These are phyloP conservation scores for Leucoraja ocellata DNA, from an alignment of 2,797 vertebrate species.

Conservation along the genomic window DNA sequence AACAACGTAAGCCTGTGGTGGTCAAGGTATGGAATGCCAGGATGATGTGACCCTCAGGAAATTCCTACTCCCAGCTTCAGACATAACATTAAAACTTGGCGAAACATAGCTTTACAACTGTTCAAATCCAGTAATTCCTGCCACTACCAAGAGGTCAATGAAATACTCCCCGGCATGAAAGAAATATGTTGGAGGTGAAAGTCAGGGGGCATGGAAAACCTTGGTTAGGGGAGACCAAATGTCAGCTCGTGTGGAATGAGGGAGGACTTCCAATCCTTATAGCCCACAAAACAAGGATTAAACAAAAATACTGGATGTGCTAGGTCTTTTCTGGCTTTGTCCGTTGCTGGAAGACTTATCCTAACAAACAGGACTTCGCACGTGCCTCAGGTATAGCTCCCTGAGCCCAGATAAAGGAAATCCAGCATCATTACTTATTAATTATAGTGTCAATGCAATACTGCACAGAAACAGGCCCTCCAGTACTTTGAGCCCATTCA, in stretches of 20 bases:
- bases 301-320: neutral
- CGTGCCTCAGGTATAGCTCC: too few relatives aligned
- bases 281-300: neutral
- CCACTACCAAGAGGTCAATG: neutral
- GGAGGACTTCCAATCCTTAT: neutral
- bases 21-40: neutral
- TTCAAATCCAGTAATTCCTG: neutral
- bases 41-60: neutral
- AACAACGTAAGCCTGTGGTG: neutral
- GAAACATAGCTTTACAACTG: neutral
- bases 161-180: neutral
- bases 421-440: too few relatives aligned
- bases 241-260: too few relatives aligned
- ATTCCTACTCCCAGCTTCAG: neutral
- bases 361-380: too few relatives aligned
- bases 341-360: too few relatives aligned
- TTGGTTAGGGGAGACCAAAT: too few relatives aligned
- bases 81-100: neutral
- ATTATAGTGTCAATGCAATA: too few relatives aligned
- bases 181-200: neutral
- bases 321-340: too few relatives aligned
- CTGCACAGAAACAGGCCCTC: too few relatives aligned
- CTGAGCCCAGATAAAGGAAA: too few relatives aligned
- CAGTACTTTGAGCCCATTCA: too few relatives aligned
- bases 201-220: too few relatives aligned